Base-by-base conservation (phyloP, 2,888 invertebrate species). In the Dermolepida albohirtum region DNA sequence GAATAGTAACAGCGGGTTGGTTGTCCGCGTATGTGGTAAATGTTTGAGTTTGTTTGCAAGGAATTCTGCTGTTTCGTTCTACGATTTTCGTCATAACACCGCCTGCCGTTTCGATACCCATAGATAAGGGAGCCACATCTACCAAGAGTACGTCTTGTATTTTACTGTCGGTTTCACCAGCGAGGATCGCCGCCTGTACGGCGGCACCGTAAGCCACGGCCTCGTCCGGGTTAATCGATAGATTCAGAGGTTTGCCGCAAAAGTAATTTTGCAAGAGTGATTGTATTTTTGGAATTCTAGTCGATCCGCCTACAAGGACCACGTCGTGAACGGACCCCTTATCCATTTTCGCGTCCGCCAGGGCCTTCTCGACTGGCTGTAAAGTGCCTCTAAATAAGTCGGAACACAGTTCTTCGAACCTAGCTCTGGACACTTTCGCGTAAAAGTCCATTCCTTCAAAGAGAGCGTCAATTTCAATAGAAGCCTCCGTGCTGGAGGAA, bases 291-390 rank as follows among this genome's bases (percentile, higher is more conserved):
- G 93, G 93, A 66, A 93, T 93, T 68, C 92, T 87, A 0, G 91
- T 93, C 0, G 92, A 92, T 22, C 92, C 94, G 10, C 94, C 94
- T 43, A 94, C 94, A 40, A 94, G 84, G 0, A 94, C 93, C 2
- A 94, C 89, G 76, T 94, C 93, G 78, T 93, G 88, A 70, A 94
- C 91, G 71, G 88, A 86, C 43, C 86, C 84, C 78, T 94, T 93
- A 82, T 92, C 92, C 83, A 93, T 83, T 78, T 93, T 92, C 0
- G 92, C 92, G 78, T 93, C 93, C 57, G 86, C 85, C 11, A 93
- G 83, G 0, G 92, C 91, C 17, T 90, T 89, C 77, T 92, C n/a
- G n/a, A n/a, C n/a, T n/a, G n/a, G n/a, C n/a, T n/a, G n/a, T n/a
- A n/a, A n/a, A n/a, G n/a, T n/a, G 14, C 86, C 85, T 39, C 91